Evolutionary conservation across 2,797 vertebrate genomes (phyloP).

Genomic region (Lutjanus argentimaculatus): DNA sequence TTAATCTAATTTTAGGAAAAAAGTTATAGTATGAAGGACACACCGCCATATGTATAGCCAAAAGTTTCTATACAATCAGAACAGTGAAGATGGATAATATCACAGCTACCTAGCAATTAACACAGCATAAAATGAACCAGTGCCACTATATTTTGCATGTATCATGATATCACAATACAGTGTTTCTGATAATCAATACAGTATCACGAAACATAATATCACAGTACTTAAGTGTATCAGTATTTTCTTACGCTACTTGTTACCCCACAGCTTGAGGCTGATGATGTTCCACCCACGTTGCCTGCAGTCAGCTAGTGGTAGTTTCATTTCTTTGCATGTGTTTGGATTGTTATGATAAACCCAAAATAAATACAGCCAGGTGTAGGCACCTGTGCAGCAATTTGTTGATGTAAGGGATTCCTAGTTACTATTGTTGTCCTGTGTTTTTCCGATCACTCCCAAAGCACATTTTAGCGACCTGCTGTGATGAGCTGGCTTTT

Average conservation of each 20-base stretch:
- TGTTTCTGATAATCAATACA: too few species aligned
- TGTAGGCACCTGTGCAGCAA: not conserved
- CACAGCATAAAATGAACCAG: too few species aligned
- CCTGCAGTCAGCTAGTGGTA: not conserved
- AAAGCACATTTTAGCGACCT: not conserved
- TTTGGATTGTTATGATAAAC: slow-evolving; percentile 10
- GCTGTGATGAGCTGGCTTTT: slow-evolving; percentile 3
- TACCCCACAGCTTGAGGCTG: not conserved
- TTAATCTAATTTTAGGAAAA: too few species aligned
- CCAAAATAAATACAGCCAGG: slow-evolving; percentile 15
- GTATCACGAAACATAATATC: too few species aligned
- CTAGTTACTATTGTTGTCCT: not conserved
- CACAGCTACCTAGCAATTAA: too few species aligned
- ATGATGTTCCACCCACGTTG: not conserved
- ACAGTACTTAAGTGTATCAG: too few species aligned
- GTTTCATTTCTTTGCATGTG: slow-evolving; percentile 18
- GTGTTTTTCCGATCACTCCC: not conserved
- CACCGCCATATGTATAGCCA: too few species aligned
- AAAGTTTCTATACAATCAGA: too few species aligned
- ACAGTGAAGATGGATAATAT: too few species aligned
- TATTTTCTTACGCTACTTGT: not conserved
- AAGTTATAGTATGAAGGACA: too few species aligned
- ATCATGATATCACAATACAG: too few species aligned
- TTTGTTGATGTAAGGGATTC: not conserved
- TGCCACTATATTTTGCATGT: too few species aligned